Percentiles rank a stretch among this genome's conserved stretches.
phyloP scores from a whole-genome alignment of 2,888 invertebrate species.

The Plusia festucae region DNA sequence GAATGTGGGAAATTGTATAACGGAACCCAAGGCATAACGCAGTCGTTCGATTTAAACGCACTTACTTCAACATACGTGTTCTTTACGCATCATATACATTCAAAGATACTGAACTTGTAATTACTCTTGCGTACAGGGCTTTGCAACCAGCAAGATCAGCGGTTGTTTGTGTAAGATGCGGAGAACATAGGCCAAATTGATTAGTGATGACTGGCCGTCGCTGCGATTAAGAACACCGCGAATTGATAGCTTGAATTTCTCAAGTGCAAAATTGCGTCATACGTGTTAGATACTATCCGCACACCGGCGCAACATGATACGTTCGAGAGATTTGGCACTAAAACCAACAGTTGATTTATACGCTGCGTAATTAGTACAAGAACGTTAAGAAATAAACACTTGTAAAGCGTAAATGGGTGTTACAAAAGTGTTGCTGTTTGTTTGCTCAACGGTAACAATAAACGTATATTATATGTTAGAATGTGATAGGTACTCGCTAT shows the following conservation, averaged over 20 bases:
- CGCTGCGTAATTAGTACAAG: constrained; percentile 70
- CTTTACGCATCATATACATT: constrained; percentile 28
- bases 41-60: constrained; percentile 10
- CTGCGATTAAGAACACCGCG: constrained; percentile 66
- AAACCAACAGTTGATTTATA: constrained; percentile 66
- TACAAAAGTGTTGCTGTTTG: constrained; percentile 56
- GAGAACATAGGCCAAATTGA: constrained; percentile 65
- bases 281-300: constrained; percentile 48
- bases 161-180: constrained; percentile 57
- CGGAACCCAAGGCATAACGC: not conserved
- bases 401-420: constrained; percentile 62
- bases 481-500: constrained; percentile 17
- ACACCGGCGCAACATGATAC: constrained; percentile 58
- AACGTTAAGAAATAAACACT: constrained; percentile 70
- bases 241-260: constrained; percentile 69
- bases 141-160: constrained; percentile 42
- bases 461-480: constrained; percentile 35
- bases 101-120: constrained; percentile 32
- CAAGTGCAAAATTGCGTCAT: constrained; percentile 70
- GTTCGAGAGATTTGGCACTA: constrained; percentile 63
- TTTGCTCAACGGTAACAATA: constrained; percentile 54
- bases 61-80: constrained; percentile 10
- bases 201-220: constrained; percentile 72
- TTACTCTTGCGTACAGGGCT: constrained; percentile 50
- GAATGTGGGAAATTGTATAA: constrained; percentile 25